phyloP scores from a whole-genome alignment of 1,140 invertebrate genomes.

The Drosophila kepulauana region DNA sequence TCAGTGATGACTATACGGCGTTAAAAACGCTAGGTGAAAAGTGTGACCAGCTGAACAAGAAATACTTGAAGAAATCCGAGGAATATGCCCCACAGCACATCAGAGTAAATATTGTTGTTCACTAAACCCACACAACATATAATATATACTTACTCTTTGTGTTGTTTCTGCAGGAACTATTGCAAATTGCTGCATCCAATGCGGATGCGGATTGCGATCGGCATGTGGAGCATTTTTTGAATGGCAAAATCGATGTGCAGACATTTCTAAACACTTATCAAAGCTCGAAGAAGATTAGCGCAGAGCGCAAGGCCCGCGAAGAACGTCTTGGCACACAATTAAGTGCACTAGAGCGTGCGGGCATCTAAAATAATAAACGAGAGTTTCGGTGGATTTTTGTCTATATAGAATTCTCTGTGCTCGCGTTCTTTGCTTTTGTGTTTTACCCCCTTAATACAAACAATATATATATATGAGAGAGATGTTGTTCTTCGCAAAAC shows the following conservation, averaged over 20 bases:
- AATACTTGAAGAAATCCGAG: constrained; percentile 90
- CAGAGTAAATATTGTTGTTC: constrained; percentile 86
- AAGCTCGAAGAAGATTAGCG: constrained; percentile 89
- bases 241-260: constrained; percentile 90
- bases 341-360: constrained; percentile 88
- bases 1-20: constrained; percentile 88
- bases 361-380: constrained; percentile 66
- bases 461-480: constrained; percentile 4
- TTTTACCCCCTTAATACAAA: constrained; percentile 3
- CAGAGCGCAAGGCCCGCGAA: constrained; percentile 90
- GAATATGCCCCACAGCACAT: constrained; percentile 91
- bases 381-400: no score
- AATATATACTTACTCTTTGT: background rate
- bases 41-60: constrained; percentile 89
- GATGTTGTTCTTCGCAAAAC: constrained; percentile 22
- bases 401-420: background rate
- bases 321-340: constrained; percentile 91
- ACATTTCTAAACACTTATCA: constrained; percentile 90
- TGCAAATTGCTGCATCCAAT: constrained; percentile 87
- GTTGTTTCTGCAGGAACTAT: constrained; percentile 82
- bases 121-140: background rate
- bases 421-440: constrained; percentile 14
- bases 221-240: constrained; percentile 91
- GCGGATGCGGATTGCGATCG: constrained; percentile 91
- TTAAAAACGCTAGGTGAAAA: constrained; percentile 89